Evolutionary conservation across 2,113 vertebrate genomes (phyloP).

Genomic region (Apeltes quadracus): DNA sequence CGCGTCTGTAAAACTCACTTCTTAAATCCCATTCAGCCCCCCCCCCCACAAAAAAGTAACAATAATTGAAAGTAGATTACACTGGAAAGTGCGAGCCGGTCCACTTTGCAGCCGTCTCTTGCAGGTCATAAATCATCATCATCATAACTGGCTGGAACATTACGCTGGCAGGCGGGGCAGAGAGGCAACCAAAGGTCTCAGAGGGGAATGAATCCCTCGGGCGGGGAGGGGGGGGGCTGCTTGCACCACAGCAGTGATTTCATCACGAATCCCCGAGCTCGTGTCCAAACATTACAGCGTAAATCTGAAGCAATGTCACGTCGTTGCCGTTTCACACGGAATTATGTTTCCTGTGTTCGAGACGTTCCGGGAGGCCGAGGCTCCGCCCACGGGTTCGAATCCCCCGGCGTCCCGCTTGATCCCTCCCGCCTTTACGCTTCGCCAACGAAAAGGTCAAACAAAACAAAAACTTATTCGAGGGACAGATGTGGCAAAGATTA

Average conservation of each 20-base stretch:
- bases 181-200: constrained; percentile 46
- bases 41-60: constrained; percentile 1
- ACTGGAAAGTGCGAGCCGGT: constrained; percentile 60
- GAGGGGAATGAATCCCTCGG: constrained; percentile 51
- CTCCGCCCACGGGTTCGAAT: too few species aligned
- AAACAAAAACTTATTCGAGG: too few species aligned
- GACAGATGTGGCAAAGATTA: constrained; percentile 56
- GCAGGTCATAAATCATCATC: constrained; percentile 69
- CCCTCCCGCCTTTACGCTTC: too few species aligned
- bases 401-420: too few species aligned
- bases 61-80: constrained; percentile 54
- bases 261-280: constrained; percentile 30
- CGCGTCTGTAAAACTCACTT: background rate
- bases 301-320: constrained; percentile 38
- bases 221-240: background rate
- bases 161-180: constrained; percentile 39
- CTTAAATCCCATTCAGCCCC: constrained; percentile 6
- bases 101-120: constrained; percentile 42
- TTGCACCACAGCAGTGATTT: constrained; percentile 56
- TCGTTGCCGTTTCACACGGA: constrained; percentile 31
- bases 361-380: too few species aligned
- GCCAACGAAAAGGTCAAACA: too few species aligned
- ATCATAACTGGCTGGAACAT: constrained; percentile 48
- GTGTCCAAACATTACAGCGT: constrained; percentile 19
- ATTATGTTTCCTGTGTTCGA: background rate